Base-by-base conservation (phyloP, 2,797 vertebrate species). In the Anolis apletophallus region DNA sequence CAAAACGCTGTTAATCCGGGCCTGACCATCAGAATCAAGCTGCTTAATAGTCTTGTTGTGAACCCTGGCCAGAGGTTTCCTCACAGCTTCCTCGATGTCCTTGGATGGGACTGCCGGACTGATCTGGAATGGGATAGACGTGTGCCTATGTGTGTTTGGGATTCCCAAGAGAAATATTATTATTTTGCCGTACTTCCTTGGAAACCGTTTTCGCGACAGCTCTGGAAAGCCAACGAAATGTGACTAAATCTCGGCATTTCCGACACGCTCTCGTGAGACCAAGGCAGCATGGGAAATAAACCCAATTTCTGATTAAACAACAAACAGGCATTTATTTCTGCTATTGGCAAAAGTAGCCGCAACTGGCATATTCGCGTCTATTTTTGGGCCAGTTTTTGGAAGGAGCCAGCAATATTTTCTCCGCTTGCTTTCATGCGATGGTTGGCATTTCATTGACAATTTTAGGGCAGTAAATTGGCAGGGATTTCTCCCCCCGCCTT, bases 371-470 rank as follows among this genome's bases (percentile, higher is more conserved):
- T 88, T 89, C 92, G 92, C 75, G 89, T 88, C 67, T n/a, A n/a
- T n/a, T n/a, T 2, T 4, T 73, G 81, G 87, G 85, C 81, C 89
- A 93, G 88, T 85, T 88, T 83, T 76, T 88, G 83, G 88, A 89
- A 16, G 90, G 78, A 91, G 72, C 84, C 92, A 91, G 86, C 73
- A 91, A 90, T 89, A 92, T 94, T 90, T 95, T 92, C 90, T 83
- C 90, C 85, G 0, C 0, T 90, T 54, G 88, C 89, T 83, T 90
- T 87, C 86, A 86, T 91, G 90, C 84, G 81, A 80, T 52, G 80
- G n/a, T 55, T 95, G 85, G 94, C 90, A 71, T 92, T 95, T 93
- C 84, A 92, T 93, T 93, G 91, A 94, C 89, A 93, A 95, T 89
- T 93, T 92, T 79, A 93, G 94, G 92, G 89, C 81, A 90, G 88